phyloP scores from a whole-genome alignment of 2,888 invertebrate genomes.

The Eristalis tenax region DNA sequence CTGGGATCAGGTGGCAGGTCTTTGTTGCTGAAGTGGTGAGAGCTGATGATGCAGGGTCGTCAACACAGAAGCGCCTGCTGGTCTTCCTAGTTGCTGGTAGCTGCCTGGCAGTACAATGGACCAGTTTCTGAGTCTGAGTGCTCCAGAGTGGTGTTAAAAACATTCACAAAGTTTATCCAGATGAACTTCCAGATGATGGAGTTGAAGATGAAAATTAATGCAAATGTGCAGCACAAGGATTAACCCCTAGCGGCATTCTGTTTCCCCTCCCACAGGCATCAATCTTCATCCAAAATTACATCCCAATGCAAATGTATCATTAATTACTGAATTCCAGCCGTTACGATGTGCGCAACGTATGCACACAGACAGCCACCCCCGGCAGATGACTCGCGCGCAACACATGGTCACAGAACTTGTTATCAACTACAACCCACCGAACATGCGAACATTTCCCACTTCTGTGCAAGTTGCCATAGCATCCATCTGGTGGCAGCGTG shows the following conservation, averaged over 20 bases:
- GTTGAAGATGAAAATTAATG: no score
- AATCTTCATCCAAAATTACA: conserved; percentile 12
- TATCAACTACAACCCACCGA: background rate
- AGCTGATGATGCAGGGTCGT: no score
- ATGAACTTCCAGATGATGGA: no score
- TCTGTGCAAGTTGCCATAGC: background rate
- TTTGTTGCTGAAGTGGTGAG: no score
- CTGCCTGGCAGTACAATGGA: no score
- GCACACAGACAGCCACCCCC: conserved; percentile 26
- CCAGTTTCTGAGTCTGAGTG: no score
- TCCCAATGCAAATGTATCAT: conserved; percentile 23
- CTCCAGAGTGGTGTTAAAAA: no score
- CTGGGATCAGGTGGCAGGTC: no score
- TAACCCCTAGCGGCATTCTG: background rate
- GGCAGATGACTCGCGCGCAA: conserved; percentile 1
- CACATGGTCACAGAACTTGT: background rate
- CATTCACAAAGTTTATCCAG: no score
- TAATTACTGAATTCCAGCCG: conserved; percentile 39
- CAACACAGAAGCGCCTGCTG: no score
- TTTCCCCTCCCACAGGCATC: conserved; percentile 14
- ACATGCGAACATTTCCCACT: background rate
- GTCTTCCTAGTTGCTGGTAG: no score
- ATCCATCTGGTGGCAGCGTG: background rate
- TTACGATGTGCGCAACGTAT: conserved; percentile 36
- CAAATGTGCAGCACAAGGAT: background rate